Evolutionary conservation across 2,888 invertebrate species (phyloP), one percentile per base, ranked within the genome.

Genomic region (Zootermopsis nevadensis): DNA sequence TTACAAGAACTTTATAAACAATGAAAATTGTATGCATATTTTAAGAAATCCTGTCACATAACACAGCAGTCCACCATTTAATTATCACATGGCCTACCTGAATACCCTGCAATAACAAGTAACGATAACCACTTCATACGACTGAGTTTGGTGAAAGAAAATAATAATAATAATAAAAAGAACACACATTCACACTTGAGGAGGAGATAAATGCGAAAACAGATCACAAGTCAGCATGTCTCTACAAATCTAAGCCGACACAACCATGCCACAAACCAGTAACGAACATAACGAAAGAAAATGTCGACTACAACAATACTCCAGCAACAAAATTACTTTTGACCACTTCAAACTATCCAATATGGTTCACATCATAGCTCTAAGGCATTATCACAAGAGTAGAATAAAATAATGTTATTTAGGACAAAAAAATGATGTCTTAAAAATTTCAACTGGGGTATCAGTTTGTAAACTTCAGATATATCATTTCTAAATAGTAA

Each of bases 231-330:
- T 48, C 35, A 79, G 79, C 79, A 79, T 35, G 30, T 79, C 79
- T 79, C 79, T 66, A 79, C 35, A 53, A 35, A 27, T 79, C 79
- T 79, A 79, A 38, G 79, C 79, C 33, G 66, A 79, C 66, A n/a
- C 27, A 27, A 35, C n/a, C 79, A 79, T 79, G 79, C 79, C 35
- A 79, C 55, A 79, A 38, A 60, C 60, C 55, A 60, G 31, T 60
- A 79, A 79, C 53, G 27, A 79, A 79, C 79, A 30, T 15, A 79
- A 79, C n/a, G 12, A 79, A 60, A 60, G n/a, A 60, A 60, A 79
- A 27, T 33, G 60, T n/a, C 22, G 24, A 79, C 79, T 79, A 79
- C 53, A 30, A 27, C 33, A 74, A 74, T 79, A 79, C 60, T 79
- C 79, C 79, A 79, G 79, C 79, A 79, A 60, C 60, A 79, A 74